Evolutionary conservation across 2,888 invertebrate genomes (phyloP), one percentile per base, ranked within the genome.

Genomic region (Pheosia tremula): DNA sequence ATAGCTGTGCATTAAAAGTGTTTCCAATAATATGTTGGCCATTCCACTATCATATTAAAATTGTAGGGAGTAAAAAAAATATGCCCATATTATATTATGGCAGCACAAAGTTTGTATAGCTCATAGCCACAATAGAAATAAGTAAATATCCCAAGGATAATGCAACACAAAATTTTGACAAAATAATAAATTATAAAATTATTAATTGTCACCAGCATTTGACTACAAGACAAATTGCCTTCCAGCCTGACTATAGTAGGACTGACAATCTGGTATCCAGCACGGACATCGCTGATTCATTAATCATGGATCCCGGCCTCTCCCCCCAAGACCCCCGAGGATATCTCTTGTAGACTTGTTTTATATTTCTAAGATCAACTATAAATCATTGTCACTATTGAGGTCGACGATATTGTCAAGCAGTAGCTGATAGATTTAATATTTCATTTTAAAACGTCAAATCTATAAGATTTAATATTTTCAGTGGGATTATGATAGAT

Each of bases 201-300:
- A 59, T 61, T 69, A 73, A 71, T 68, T 74, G 71, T 70, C 64
- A 54, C 57, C 49, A 62, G 62, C 67, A 75, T 78, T 72, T 75
- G 70, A 69, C 60, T 70, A 63, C 62, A 74, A 74, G 80, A 81
- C 77, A 81, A 81, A 81, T 79, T 71, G 66, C 71, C 71, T 58
- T 59, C n/a, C 55, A 59, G 57, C 59, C 63, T 55, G 60, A 50
- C 62, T 62, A 49, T 63, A 66, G 69, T 61, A 60, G 66, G 61
- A 64, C 66, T 72, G 72, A 72, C 69, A 71, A 68, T 68, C 63
- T 71, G 74, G 55, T 78, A 71, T 75, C 78, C 69, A 66, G 65
- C 55, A 56, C 63, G 64, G 75, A 75, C 77, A 70, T 69, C 63
- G 62, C 58, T 50, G 52, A 54, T 66, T 62, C 77, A 80, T 82